Base-by-base conservation (phyloP, 2,797 vertebrate species). In the Chelon auratus region DNA sequence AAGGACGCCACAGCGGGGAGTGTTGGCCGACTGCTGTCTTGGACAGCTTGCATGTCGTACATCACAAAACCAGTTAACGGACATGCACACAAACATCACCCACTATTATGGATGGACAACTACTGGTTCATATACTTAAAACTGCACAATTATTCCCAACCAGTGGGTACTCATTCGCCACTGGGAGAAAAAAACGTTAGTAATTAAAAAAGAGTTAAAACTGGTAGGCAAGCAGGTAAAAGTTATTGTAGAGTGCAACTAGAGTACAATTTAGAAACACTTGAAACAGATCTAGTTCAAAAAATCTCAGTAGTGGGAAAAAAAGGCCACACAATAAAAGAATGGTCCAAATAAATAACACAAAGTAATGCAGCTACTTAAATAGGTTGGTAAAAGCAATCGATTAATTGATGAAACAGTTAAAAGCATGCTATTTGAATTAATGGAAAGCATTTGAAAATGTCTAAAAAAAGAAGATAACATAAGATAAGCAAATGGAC, bases 11-110 rank as follows among this genome's bases (percentile, higher is more conserved):
- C 84, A 83, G 84, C 13, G 51, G 87, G 87, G 83, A 40, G 69
- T 63, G 75, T 86, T 92, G 90, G 87, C 92, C 84, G 68, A 72
- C 50, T 62, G 79, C 80, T 72, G 75, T 74, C 84, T 93, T 91
- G 84, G 88, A 92, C 91, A 92, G 92, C 88, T 92, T 92, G 89
- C 70, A 88, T 81, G 83, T 72, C 69, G 61, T 63, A 51, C 56
- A 84, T 75, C 80, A 68, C 66, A 81, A 65, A 64, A 9, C 72
- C 70, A 60, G 80, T 70, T 82, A 78, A 64, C 73, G 81, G 68
- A 70, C 26, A 33, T 51, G 53, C 65, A 64, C 80, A 78, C 45
- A 73, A 40, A 83, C 37, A 39, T 54, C 43, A 24, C 20, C 39
- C 45, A 61, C 10, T 42, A 55, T 17, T 30, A 30, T 58, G 55